A percentile compares a stretch with the other conserved stretches of the same genome.
Conservation (phyloP, 2,888 invertebrate genomes). For the Agriotes lineatus region DNA sequence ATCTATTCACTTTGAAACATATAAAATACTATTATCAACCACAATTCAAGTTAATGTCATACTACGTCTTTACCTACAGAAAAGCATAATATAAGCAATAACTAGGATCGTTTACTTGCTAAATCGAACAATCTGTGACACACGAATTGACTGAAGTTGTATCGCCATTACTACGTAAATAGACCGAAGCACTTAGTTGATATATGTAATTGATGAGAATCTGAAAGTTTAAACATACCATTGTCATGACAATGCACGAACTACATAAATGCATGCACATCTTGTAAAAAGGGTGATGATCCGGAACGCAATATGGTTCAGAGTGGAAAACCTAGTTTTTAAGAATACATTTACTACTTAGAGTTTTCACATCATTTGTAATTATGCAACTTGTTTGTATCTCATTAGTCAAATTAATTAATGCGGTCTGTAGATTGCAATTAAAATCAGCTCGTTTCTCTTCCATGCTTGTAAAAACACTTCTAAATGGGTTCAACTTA, state of each 20-base stretch:
- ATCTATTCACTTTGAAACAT: too few relatives aligned
- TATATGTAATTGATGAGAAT: background rate
- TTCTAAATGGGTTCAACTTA: conserved; percentile 1
- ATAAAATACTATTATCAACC: too few relatives aligned
- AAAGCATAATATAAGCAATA: too few relatives aligned
- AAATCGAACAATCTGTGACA: too few relatives aligned
- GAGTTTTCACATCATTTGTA: too few relatives aligned
- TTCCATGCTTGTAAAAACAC: conserved; percentile 7
- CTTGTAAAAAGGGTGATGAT: conserved; percentile 7
- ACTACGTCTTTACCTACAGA: too few relatives aligned
- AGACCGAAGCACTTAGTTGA: background rate
- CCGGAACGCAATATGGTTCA: too few relatives aligned
- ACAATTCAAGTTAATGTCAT: too few relatives aligned
- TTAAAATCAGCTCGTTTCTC: conserved; percentile 1
- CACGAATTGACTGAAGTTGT: background rate
- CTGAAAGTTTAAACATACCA: background rate
- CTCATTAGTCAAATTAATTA: background rate
- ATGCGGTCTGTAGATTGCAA: background rate
- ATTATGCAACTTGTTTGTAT: too few relatives aligned
- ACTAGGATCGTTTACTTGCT: too few relatives aligned
- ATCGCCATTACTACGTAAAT: background rate
- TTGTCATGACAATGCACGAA: background rate
- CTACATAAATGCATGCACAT: background rate
- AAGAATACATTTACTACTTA: too few relatives aligned
- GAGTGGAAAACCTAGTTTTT: too few relatives aligned